Conservation (phyloP, 2,888 invertebrate genomes). For the Mesorhabditis sp. region DNA sequence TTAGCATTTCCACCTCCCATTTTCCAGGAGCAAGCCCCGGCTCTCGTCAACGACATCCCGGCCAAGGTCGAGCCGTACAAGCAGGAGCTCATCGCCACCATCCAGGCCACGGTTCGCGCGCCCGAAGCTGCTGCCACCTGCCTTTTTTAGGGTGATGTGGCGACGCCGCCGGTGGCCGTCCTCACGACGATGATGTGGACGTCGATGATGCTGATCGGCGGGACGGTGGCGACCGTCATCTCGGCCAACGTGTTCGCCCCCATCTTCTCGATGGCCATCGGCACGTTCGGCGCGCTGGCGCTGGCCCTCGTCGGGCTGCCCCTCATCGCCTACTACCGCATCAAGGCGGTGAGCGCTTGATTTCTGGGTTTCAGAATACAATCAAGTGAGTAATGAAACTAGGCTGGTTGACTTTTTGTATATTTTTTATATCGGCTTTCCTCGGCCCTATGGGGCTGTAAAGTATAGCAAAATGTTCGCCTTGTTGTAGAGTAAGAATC, state of each 20-base stretch:
- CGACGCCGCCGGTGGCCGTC: constrained; percentile 4
- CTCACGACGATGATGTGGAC: constrained; percentile 19
- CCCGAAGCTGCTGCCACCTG: not conserved
- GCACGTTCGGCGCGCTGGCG: not conserved
- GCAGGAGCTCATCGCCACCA: constrained; percentile 12
- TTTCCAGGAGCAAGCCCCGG: not conserved
- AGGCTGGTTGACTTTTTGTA: no score
- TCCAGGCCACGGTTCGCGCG: constrained; percentile 16
- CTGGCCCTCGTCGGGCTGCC: constrained; percentile 15
- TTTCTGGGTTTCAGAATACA: constrained; percentile 13
- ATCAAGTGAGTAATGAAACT: no score
- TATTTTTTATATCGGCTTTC: no score
- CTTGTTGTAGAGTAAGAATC: no score
- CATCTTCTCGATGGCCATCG: not conserved
- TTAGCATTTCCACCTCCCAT: not conserved
- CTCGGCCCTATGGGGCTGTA: no score
- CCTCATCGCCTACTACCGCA: constrained; percentile 11
- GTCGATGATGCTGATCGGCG: constrained; percentile 11
- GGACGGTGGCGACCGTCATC: constrained; percentile 9
- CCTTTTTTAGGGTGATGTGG: not conserved
- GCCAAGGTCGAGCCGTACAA: constrained; percentile 5
- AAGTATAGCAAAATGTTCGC: no score
- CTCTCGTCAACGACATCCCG: not conserved
- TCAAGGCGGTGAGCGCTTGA: constrained; percentile 14
- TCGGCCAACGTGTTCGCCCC: constrained; percentile 11